Evolutionary conservation across 2,888 invertebrate species (phyloP), one percentile per base, ranked within the genome.

Genomic region (Cantharis rustica): DNA sequence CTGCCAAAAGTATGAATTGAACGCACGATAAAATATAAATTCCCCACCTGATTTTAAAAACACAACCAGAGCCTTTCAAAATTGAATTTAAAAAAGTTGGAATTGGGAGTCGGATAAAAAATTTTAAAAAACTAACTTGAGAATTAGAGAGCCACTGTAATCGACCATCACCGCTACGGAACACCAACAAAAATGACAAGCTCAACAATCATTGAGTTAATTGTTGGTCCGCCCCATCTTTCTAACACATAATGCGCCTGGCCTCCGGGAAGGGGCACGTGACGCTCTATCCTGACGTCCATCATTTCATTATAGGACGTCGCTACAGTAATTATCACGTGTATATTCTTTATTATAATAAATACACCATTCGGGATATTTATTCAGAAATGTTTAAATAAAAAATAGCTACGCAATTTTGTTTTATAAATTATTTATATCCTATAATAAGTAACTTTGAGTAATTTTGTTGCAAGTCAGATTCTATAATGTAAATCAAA

Each of bases 161-260:
- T 78, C 75, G 72, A 78, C 72, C 78, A 75, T 78, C 78, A 71
- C 63, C 63, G 16, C 61, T 69, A 61, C 68, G 63, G 71, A 61
- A 17, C 72, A 73, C 78, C 71, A 61, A 68, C 68, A 75, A 73
- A 78, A 75, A 73, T 73, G 71, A 73, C 75, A 76, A 70, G 74
- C 74, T 73, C n/a, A 17, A 74, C 73, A 78, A 78, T 75, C 72
- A 69, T 68, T 27, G 68, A 47, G 61, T 61, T 75, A 79, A 80
- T 80, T 79, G 79, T 78, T 77, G 76, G 75, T 74, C 76, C 76
- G 78, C 77, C 79, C 79, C 79, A 79, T 80, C 80, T 77, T 75
- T 75, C 78, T 79, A 77, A 77, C 79, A 77, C 79, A 75, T 74
- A 71, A 76, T 13, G 69, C 71, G 75, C 70, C 64, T 73, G 76